phyloP scores from a whole-genome alignment of 2,888 invertebrate species.

The Drosophila borealis region DNA sequence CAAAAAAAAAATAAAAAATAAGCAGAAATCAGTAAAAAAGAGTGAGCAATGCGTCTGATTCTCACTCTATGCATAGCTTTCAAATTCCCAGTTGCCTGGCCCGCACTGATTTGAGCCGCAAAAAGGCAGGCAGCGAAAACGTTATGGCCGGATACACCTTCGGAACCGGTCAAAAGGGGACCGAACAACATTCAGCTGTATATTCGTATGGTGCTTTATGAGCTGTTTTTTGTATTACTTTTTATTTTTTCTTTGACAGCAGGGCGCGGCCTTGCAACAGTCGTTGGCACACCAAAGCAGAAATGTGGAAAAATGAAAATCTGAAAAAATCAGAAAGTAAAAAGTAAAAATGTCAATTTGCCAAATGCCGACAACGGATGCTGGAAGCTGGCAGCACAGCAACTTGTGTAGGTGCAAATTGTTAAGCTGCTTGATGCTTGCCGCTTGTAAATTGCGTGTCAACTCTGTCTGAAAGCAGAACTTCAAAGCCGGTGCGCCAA shows the following conservation, averaged over 20 bases:
- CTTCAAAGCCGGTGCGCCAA: constrained; percentile 60
- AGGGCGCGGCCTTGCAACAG: constrained; percentile 12
- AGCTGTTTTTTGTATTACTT: constrained; percentile 22
- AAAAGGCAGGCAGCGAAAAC: constrained; percentile 13
- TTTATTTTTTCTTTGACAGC: constrained; percentile 24
- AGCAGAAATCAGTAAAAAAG: constrained; percentile 21
- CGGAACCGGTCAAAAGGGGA: constrained; percentile 46
- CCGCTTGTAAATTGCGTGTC: constrained; percentile 18
- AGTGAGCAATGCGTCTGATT: constrained; percentile 31
- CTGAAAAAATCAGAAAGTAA: constrained; percentile 12
- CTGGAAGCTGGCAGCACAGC: constrained; percentile 23
- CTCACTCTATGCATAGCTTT: constrained; percentile 28
- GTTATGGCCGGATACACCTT: constrained; percentile 30
- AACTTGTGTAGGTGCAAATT: constrained; percentile 55
- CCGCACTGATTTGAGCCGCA: constrained; percentile 47
- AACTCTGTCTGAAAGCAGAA: constrained; percentile 23
- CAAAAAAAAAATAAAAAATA: constrained; percentile 6
- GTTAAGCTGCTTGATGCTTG: constrained; percentile 48
- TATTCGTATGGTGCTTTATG: constrained; percentile 45
- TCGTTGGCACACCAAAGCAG: constrained; percentile 34
- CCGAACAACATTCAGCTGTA: constrained; percentile 19
- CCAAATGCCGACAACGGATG: constrained; percentile 69
- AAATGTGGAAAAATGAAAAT: constrained; percentile 19
- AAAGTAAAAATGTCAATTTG: constrained; percentile 76
- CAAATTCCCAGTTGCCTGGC: constrained; percentile 48